Base-by-base conservation (phyloP, 2,113 vertebrate genomes). In the Zapornia atra region DNA sequence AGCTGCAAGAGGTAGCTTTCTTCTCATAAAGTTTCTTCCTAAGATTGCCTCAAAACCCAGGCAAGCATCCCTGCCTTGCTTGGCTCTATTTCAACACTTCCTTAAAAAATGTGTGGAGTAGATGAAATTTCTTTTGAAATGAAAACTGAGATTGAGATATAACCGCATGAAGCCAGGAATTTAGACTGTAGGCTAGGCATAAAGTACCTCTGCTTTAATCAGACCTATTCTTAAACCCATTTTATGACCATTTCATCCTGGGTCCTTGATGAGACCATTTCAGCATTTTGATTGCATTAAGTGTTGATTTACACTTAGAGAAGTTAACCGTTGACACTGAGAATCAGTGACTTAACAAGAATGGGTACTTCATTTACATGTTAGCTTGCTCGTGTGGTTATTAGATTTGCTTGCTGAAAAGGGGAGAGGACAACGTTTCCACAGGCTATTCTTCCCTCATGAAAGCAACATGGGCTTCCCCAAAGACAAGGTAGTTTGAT, bases 211-310 rank as follows among this genome's bases (percentile, higher is more conserved):
- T 66, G 63, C 63, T 94, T 95, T 93, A 92, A 96, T 80, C 82
- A 90, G 54, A 13, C 22, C 79, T 88, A n/a, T 53, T 7, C 13
- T 33, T 96, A 88, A 93, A 40, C 68, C 79, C 6, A 7, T 50
- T 90, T 94, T 92, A 90, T 83, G 76, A 86, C 36, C 4, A 0
- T 50, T 87, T 96, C 53, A 82, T 79, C 65, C 64, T 54, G 3
- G n/a, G n/a, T 66, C 87, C 94, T 93, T 88, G 75, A 61, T 82
- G 54, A 90, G 44, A 88, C n/a, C 28, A 31, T 93, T 92, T 96
- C 79, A 90, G 50, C 0, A 0, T 77, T 92, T 92, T 40, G n/a
- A 65, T 94, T 64, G 69, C 54, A 33, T 93, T 90, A 93, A 82
- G 19, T 50, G 3, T 50, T 83, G 88, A 95, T 96, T 96, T 97